phyloP scores from a whole-genome alignment of 2,113 vertebrate species.

The Pachyramphus minor region DNA sequence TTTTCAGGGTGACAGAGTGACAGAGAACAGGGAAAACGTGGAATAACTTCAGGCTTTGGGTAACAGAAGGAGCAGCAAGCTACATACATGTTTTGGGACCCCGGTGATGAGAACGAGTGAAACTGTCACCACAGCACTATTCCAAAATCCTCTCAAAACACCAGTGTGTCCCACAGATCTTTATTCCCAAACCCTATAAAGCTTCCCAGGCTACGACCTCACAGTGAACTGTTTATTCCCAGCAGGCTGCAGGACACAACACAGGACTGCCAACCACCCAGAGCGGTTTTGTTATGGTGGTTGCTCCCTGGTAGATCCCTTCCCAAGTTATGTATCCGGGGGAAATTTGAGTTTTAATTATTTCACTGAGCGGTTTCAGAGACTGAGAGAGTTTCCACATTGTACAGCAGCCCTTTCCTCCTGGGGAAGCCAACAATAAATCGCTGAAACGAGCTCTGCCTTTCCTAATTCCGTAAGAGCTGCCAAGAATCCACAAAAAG shows the following conservation, averaged over 20 bases:
- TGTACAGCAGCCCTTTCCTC: background rate
- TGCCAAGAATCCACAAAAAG: conserved; percentile 14
- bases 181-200: background rate
- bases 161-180: background rate
- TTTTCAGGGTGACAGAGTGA: background rate
- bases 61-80: background rate
- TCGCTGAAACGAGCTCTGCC: background rate
- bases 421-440: background rate
- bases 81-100: background rate
- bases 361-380: background rate
- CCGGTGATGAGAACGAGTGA: rapidly evolving
- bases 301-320: rapidly evolving
- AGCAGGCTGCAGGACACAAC: background rate
- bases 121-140: background rate
- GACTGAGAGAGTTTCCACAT: background rate
- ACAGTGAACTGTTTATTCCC: background rate
- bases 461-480: conserved; percentile 4
- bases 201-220: background rate
- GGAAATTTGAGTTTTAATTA: background rate
- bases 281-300: background rate
- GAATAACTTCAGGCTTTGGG: background rate
- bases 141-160: background rate
- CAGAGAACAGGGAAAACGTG: rapidly evolving
- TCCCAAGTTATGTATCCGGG: background rate
- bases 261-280: background rate